Evolutionary conservation across 2,888 invertebrate species (phyloP), one percentile per base, ranked within the genome.

Genomic region (Conistra vaccinii): DNA sequence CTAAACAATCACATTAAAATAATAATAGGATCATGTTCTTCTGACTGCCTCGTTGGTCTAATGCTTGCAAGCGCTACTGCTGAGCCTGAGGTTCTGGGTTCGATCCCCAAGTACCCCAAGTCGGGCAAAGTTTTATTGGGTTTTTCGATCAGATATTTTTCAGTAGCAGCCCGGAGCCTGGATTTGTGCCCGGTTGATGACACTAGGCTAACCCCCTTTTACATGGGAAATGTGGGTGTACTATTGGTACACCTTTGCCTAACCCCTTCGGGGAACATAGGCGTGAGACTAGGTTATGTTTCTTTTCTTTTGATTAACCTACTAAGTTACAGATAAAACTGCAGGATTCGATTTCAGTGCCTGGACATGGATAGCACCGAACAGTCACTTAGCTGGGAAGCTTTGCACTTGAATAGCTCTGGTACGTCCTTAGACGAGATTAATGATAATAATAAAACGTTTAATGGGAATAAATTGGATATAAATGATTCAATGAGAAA

Each of bases 281-380:
- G n/a, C n/a, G n/a, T n/a, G n/a, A n/a, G n/a, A n/a, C n/a, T n/a
- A n/a, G n/a, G n/a, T 12, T 63, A 26, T 26, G 12, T 39, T 12
- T n/a, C 4, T 35, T 17, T 35, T 39, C 7, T 42, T 39, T 48
- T n/a, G 12, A 42, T 45, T 12, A 3, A 48, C 26, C 26, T 63
- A 61, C 9, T 17, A 29, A 29, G 55, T 26, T 29, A 23, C 17
- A 6, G 6, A 26, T 53, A 26, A 48, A 70, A 68, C 58, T 70
- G 58, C 20, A 75, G 32, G 14, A 57, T 71, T 65, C 7, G 23
- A 66, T 80, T 80, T 66, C 68, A 80, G 80, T 80, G 80, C 26
- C 32, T 69, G 23, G 80, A 76, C 12, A 55, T 58, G 55, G 76
- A 45, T 10, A 55, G 35, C 20, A 5, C 14, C 10, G 68, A 71